These are phyloP conservation scores for Clamator glandarius DNA, from an alignment of 2,797 vertebrate genomes.

Conservation along the genomic window DNA sequence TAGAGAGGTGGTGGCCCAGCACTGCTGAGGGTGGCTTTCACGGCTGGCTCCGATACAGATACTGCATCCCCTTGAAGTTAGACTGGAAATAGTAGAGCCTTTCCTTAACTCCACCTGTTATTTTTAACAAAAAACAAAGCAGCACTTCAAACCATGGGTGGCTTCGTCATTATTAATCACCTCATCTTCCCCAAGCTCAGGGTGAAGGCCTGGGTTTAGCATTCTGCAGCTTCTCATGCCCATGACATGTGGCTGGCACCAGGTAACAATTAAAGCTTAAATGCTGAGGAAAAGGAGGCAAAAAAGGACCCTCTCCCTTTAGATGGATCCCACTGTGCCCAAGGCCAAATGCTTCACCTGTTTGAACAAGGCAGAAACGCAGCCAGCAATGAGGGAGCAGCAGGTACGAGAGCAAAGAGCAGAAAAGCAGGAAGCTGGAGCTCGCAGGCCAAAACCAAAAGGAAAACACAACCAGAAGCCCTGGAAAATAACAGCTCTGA, in stretches of 20 bases:
- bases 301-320: background rate
- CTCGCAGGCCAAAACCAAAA: background rate
- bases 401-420: background rate
- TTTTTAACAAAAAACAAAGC: background rate
- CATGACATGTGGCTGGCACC: background rate
- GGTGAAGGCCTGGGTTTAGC: fast-evolving
- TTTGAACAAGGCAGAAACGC: background rate
- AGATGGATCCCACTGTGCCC: background rate
- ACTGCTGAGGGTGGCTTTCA: no score
- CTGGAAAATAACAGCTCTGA: background rate
- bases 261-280: background rate
- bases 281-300: no score
- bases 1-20: no score
- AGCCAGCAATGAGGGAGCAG: background rate
- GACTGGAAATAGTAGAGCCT: no score
- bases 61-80: no score
- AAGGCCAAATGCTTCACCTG: background rate
- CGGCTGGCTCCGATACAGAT: background rate
- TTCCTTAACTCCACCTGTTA: background rate
- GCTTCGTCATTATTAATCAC: background rate
- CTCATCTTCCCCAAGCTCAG: background rate
- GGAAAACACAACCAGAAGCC: background rate
- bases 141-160: no score
- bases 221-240: background rate
- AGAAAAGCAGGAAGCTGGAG: background rate